Evolutionary conservation across 2,113 vertebrate species (phyloP).

Genomic region (Petromus typicus): DNA sequence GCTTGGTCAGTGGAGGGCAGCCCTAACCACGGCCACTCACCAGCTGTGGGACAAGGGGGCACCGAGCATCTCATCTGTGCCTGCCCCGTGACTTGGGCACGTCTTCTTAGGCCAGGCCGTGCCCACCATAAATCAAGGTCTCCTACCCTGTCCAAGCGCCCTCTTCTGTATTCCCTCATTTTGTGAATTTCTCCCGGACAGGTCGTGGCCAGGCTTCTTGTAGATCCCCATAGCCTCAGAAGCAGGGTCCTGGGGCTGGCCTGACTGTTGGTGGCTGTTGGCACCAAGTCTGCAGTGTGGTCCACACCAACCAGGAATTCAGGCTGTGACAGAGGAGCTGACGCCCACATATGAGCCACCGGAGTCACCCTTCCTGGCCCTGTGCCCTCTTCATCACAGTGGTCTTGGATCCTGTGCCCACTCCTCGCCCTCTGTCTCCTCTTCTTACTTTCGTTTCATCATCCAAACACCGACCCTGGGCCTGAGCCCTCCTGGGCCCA

Average conservation of each 20-base stretch:
- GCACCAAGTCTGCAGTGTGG: neutral
- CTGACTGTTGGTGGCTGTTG: neutral
- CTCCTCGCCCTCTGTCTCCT: neutral
- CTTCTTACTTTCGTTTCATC: neutral
- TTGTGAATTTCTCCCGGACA: neutral
- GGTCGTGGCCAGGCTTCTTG: neutral
- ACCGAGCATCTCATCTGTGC: neutral
- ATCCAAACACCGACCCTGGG: neutral
- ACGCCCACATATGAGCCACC: accelerated
- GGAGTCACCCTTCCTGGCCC: neutral
- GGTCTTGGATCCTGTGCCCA: neutral
- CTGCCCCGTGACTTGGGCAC: neutral
- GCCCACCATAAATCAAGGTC: neutral
- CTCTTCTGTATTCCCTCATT: neutral
- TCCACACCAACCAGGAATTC: neutral
- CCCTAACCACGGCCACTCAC: no score
- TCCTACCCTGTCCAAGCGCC: neutral
- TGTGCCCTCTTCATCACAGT: no score
- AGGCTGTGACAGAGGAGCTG: neutral
- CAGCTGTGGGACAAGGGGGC: no score
- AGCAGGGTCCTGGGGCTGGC: neutral
- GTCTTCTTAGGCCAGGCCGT: neutral
- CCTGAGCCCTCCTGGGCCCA: neutral
- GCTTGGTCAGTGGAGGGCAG: neutral
- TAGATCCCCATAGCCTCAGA: neutral